These are phyloP conservation scores for Tenebrio molitor DNA, from an alignment of 1,140 invertebrate genomes.

Conservation along the genomic window DNA sequence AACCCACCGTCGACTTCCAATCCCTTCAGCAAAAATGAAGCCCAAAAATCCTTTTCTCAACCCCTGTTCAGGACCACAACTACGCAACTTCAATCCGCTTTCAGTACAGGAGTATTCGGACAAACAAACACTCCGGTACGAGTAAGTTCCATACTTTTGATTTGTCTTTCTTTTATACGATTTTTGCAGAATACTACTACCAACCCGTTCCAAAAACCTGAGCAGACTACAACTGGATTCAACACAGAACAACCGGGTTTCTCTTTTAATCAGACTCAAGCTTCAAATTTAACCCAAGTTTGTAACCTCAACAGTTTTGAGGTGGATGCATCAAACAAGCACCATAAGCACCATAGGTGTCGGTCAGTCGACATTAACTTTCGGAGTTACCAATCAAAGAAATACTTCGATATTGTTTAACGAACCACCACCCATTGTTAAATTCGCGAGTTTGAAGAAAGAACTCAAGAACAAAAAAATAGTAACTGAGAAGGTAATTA, in stretches of 20 bases:
- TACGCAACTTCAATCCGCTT: conserved; percentile 64
- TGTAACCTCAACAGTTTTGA: conserved; percentile 67
- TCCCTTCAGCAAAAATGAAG: conserved; percentile 55
- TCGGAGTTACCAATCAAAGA: too few relatives aligned
- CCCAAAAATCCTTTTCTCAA: conserved; percentile 64
- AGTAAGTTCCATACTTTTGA: too few relatives aligned
- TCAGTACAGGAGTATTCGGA: conserved; percentile 80
- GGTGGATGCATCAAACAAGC: too few relatives aligned
- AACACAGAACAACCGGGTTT: conserved; percentile 52
- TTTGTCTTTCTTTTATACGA: too few relatives aligned
- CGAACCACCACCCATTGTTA: too few relatives aligned
- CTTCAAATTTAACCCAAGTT: conserved; percentile 59
- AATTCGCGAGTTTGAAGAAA: conserved; percentile 72
- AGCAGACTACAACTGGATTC: conserved; percentile 56
- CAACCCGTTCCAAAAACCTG: conserved; percentile 58
- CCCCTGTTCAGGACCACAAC: conserved; percentile 69
- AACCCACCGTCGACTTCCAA: conserved; percentile 49
- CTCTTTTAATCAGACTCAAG: conserved; percentile 55
- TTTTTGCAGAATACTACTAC: conserved; percentile 54
- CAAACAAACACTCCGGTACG: conserved; percentile 72
- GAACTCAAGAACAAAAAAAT: too few relatives aligned
- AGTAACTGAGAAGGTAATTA: conserved; percentile 68
- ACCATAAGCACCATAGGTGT: too few relatives aligned
- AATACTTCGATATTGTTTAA: too few relatives aligned
- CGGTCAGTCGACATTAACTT: too few relatives aligned